phyloP scores from a whole-genome alignment of 2,888 invertebrate genomes.

The Sarcophaga carnaria region DNA sequence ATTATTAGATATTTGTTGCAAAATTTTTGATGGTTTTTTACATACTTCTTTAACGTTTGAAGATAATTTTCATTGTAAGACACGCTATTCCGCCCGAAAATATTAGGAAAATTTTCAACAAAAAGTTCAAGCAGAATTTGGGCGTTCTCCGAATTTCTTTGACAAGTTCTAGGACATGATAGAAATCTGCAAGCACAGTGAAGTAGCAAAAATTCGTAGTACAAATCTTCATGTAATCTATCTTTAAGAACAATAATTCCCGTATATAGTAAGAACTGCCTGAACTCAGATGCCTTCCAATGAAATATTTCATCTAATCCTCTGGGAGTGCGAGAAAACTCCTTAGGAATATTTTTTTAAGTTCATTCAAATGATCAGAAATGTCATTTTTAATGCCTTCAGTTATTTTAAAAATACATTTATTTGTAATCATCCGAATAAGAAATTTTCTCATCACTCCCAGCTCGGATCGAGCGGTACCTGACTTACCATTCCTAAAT shows the following conservation, averaged over 20 bases:
- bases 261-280: slow-evolving; percentile 28
- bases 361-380: slow-evolving; percentile 23
- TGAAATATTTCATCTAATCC: slow-evolving; percentile 31
- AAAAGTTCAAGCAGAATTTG: slow-evolving; percentile 38
- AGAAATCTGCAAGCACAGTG: slow-evolving; percentile 48
- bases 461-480: slow-evolving; percentile 35
- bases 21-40: slow-evolving; percentile 25
- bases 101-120: slow-evolving; percentile 23
- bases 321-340: slow-evolving; percentile 43
- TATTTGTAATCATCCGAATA: slow-evolving; percentile 37
- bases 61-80: slow-evolving; percentile 7
- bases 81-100: slow-evolving; percentile 1
- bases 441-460: slow-evolving; percentile 42
- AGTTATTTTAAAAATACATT: slow-evolving; percentile 42
- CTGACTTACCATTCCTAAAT: slow-evolving; percentile 37
- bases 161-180: slow-evolving; percentile 31
- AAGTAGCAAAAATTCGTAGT: slow-evolving; percentile 31
- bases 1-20: slow-evolving; percentile 15
- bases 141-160: slow-evolving; percentile 30
- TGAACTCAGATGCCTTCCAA: slow-evolving; percentile 45
- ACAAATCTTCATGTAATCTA: slow-evolving; percentile 40
- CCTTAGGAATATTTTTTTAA: slow-evolving; percentile 36
- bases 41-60: slow-evolving; percentile 14
- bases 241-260: slow-evolving; percentile 44
- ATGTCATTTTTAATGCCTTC: slow-evolving; percentile 26